Percentiles rank a stretch among this genome's conserved stretches.
phyloP scores from a whole-genome alignment of 1,140 invertebrate species.

The Musca domestica region DNA sequence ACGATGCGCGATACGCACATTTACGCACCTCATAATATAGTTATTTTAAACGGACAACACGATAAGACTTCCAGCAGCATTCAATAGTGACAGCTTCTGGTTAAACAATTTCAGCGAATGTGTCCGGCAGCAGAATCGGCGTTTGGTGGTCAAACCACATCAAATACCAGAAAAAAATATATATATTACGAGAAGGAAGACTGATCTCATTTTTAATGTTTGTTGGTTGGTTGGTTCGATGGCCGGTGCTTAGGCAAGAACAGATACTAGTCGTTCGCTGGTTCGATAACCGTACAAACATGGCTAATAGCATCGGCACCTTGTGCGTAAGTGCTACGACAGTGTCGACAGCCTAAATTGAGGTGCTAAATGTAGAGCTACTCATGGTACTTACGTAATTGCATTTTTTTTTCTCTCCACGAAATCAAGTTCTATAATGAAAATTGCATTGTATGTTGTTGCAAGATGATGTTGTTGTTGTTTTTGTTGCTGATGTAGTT shows the following conservation, averaged over 20 bases:
- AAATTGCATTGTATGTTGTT: neutral
- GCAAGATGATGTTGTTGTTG: too few relatives aligned
- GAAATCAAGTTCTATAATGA: conserved; percentile 17
- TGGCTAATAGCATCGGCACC: neutral
- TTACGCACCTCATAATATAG: conserved; percentile 6
- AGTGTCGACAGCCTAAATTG: conserved; percentile 2
- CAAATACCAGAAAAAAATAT: too few relatives aligned
- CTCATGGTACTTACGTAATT: conserved; percentile 11
- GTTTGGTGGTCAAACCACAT: too few relatives aligned
- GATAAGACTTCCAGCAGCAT: conserved; percentile 14
- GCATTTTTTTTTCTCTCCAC: neutral
- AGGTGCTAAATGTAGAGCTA: conserved; percentile 21
- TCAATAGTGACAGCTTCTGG: conserved; percentile 13
- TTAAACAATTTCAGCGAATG: conserved; percentile 8
- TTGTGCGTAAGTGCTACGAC: neutral
- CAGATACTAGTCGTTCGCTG: too few relatives aligned
- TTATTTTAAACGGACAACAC: conserved; percentile 4
- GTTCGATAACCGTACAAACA: neutral
- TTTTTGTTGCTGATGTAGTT: too few relatives aligned
- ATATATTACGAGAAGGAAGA: too few relatives aligned
- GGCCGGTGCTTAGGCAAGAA: too few relatives aligned
- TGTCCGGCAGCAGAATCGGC: too few relatives aligned
- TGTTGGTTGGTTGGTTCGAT: too few relatives aligned
- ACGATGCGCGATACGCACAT: conserved; percentile 7
- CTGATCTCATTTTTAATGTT: too few relatives aligned